Evolutionary conservation across 2,888 invertebrate species (phyloP).

Genomic region (Melanotus villosus): DNA sequence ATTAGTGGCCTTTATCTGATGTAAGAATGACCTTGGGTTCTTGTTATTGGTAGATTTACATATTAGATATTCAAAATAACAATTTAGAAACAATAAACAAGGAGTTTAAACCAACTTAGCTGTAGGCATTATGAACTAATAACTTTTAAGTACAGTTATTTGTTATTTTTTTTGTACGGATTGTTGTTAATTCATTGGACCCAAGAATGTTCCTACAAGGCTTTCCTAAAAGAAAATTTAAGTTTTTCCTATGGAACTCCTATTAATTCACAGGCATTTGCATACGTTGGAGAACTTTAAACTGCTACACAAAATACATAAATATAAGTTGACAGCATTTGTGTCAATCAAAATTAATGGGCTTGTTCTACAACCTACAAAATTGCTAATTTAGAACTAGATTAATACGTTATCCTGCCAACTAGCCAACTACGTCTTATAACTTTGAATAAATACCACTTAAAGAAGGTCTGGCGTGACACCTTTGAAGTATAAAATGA

Average conservation of each 20-base stretch:
- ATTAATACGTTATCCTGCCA: slow-evolving; percentile 8
- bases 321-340: neutral
- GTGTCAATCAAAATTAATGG: slow-evolving; percentile 23
- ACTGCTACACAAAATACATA: neutral
- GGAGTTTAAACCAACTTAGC: neutral
- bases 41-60: slow-evolving; percentile 25
- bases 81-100: slow-evolving; percentile 25
- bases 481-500: too few species aligned
- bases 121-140: slow-evolving; percentile 17
- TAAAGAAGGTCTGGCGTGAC: too few species aligned
- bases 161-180: slow-evolving; percentile 12
- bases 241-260: too few species aligned
- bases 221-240: too few species aligned
- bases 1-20: slow-evolving; percentile 14
- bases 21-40: slow-evolving; percentile 15
- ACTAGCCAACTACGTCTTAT: too few species aligned
- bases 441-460: too few species aligned
- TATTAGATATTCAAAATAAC: slow-evolving; percentile 20
- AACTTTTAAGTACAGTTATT: slow-evolving; percentile 11
- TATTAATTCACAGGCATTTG: too few species aligned
- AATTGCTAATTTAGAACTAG: neutral
- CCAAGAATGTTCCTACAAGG: neutral
- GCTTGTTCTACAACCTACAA: slow-evolving; percentile 8
- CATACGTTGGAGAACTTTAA: too few species aligned
- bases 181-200: neutral